Evolutionary conservation across 1,140 invertebrate species (phyloP).

Genomic region (Chironomus tepperi): DNA sequence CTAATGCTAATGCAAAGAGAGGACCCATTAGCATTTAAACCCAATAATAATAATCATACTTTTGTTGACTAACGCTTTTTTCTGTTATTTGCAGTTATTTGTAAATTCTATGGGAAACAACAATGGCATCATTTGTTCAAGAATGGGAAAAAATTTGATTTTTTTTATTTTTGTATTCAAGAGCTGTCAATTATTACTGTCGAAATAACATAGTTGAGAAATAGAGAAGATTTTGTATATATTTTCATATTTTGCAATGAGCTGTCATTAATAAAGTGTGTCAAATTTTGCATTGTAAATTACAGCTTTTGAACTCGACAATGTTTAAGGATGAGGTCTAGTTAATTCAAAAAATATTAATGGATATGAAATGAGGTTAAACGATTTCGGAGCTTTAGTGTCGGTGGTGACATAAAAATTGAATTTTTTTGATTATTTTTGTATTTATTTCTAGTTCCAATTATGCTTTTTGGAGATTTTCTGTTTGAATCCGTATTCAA

Average conservation of each 20-base stretch:
- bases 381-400: too few relatives aligned
- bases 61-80: background rate
- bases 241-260: background rate
- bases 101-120: background rate
- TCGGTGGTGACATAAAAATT: too few relatives aligned
- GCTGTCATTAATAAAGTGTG: slow-evolving; percentile 6
- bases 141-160: background rate
- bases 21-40: background rate
- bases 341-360: too few relatives aligned
- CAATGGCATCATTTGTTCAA: background rate
- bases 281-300: background rate
- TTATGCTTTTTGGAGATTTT: too few relatives aligned
- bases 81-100: background rate
- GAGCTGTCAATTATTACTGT: background rate
- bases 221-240: background rate
- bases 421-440: too few relatives aligned
- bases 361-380: too few relatives aligned
- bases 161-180: background rate
- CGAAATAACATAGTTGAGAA: slow-evolving; percentile 7
- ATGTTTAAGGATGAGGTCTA: too few relatives aligned
- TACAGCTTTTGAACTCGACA: background rate
- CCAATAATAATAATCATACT: background rate
- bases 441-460: too few relatives aligned
- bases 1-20: background rate
- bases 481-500: too few relatives aligned